Evolutionary conservation across 2,113 vertebrate genomes (phyloP), one percentile per base, ranked within the genome.

Genomic region (Enhydra lutris): DNA sequence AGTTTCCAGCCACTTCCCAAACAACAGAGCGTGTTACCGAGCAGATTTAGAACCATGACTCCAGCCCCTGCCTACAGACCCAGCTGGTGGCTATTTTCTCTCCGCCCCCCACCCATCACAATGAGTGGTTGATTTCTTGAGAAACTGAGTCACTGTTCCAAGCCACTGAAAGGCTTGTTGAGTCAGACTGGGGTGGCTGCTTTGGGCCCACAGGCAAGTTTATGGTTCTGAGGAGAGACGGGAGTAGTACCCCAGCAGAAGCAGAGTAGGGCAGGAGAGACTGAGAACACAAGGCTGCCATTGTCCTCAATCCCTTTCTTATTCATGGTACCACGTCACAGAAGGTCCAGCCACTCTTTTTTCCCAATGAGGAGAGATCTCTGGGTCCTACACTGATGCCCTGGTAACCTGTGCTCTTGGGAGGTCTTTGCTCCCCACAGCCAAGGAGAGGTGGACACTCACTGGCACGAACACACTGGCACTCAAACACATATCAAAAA

Each of bases 101-200:
- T 88, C 34, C 39, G 0, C 52, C 52, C 52, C 52, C 52, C 17
- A 55, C 57, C 13, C 42, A 67, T 61, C 21, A 39, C 86, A 67
- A 17, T 10, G 34, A 31, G 23, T 9, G 12, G 45, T 79, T 65
- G 45, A 65, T 36, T 92, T 90, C 47, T 73, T 85, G 86, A 84
- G 82, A 76, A 97, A 91, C 55, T 6, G 6, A 93, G 31, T 79
- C 52, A 55, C n/a, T 55, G 6, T 42, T 95, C 23, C 34, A 91
- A 61, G 34, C 18, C 26, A 31, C 34, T 39, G 47, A 96, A 57
- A 88, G 55, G 21, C 24, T 47, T 26, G 24, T 15, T 12, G 39
- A 36, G 21, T 82, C 34, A 45, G 23, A 26, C 52, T 2, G 2
- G 24, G 13, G 24, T n/a, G 63, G 29, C 9, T 83, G n/a, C 24